A percentile compares a stretch with the other conserved stretches of the same genome.
Evolutionary conservation across 2,888 invertebrate genomes (phyloP).

Genomic region (Megalurothrips usitatus): DNA sequence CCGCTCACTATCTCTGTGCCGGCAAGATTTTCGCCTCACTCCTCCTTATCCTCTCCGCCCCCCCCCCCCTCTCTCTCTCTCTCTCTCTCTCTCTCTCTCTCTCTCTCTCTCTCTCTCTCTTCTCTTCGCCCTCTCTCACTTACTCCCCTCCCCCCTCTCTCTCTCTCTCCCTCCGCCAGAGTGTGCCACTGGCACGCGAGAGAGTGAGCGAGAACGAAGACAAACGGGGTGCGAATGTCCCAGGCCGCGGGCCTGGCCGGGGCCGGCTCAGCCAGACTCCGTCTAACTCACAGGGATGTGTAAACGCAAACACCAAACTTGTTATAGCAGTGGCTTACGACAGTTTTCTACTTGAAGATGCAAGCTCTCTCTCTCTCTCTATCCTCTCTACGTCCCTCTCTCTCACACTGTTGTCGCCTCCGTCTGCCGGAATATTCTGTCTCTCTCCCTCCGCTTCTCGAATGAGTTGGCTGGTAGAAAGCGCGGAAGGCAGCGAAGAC

Average conservation of each 20-base stretch:
- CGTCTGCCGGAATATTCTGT: no score
- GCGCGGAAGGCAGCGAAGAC: no score
- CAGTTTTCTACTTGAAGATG: conserved; percentile 19
- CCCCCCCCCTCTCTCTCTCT: no score
- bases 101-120: no score
- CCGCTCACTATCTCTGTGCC: no score
- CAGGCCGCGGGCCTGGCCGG: background rate
- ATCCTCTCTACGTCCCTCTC: background rate
- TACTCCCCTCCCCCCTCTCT: no score
- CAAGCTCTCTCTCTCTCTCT: background rate
- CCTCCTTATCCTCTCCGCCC: no score
- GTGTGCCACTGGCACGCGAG: background rate
- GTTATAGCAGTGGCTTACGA: conserved; percentile 19
- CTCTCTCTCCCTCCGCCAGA: no score
- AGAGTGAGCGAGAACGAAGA: background rate
- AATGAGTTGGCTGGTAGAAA: background rate
- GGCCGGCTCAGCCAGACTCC: background rate
- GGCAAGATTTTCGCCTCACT: no score
- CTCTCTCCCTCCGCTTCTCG: background rate
- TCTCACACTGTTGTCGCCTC: background rate
- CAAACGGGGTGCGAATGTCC: background rate
- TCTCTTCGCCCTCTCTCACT: no score
- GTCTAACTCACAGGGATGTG: conserved; percentile 15
- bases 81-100: no score
- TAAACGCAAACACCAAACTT: conserved; percentile 21